These are phyloP conservation scores for Sinhomidia bicolor DNA, from an alignment of 2,888 invertebrate species.

Conservation along the genomic window DNA sequence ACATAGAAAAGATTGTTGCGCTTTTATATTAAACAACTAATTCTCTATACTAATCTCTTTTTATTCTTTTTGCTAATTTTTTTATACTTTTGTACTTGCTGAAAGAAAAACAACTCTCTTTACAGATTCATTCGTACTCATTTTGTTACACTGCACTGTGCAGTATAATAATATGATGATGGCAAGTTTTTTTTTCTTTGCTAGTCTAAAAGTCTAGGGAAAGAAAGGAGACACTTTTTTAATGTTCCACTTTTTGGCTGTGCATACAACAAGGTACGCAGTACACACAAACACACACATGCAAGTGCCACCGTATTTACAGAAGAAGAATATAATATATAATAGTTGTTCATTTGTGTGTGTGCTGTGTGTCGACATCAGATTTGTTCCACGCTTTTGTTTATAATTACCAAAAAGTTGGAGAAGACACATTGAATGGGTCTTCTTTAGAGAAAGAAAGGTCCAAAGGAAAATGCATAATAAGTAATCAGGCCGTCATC, in stretches of 20 bases:
- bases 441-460: constrained; percentile 6
- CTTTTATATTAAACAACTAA: not conserved
- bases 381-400: constrained; percentile 19
- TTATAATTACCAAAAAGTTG: constrained; percentile 19
- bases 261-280: constrained; percentile 4
- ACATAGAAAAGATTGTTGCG: not conserved
- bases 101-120: constrained; percentile 49
- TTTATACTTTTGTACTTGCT: constrained; percentile 49
- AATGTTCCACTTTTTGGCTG: constrained; percentile 32
- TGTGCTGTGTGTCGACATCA: not conserved
- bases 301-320: not conserved
- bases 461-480: not conserved
- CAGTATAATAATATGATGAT: too few relatives aligned
- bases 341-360: not conserved
- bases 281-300: not conserved
- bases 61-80: constrained; percentile 29
- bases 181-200: not conserved
- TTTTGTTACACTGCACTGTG: not conserved
- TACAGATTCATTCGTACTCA: constrained; percentile 6
- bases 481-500: constrained; percentile 5
- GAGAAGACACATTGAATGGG: constrained; percentile 4
- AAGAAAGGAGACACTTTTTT: constrained; percentile 34
- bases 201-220: constrained; percentile 2
- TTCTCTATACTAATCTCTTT: constrained; percentile 30
- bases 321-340: too few relatives aligned